Percentiles rank a stretch among this genome's conserved stretches.
Conservation (phyloP, 2,797 vertebrate genomes). For the Alca torda region DNA sequence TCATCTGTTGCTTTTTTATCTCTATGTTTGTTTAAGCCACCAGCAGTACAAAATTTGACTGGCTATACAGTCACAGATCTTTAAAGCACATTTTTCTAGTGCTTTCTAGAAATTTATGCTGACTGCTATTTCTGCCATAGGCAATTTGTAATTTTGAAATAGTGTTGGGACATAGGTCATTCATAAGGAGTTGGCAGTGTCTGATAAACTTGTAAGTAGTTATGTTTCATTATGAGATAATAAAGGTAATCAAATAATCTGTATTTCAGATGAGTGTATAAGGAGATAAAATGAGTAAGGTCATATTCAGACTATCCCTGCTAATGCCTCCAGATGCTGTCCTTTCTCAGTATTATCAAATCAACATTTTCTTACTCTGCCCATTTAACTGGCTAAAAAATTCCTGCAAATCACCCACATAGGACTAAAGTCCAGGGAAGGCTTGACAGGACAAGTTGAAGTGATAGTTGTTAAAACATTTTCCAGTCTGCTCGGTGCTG, state of each 20-base stretch:
- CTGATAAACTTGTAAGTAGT: neutral
- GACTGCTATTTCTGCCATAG: neutral
- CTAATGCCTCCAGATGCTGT: neutral
- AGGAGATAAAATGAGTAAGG: neutral
- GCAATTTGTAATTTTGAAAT: constrained; percentile 43
- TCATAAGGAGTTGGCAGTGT: constrained; percentile 8
- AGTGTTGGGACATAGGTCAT: neutral
- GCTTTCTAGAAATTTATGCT: constrained; percentile 34
- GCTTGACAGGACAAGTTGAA: neutral
- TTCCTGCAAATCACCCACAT: neutral
- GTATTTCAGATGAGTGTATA: neutral
- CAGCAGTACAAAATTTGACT: constrained; percentile 12
- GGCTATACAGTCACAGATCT: neutral
- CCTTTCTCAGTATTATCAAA: neutral
- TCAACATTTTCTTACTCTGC: neutral
- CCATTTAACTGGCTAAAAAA: neutral
- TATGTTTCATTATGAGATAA: neutral
- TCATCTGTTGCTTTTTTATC: constrained; percentile 29
- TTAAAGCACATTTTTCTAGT: constrained; percentile 29
- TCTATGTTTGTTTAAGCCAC: constrained; percentile 40
- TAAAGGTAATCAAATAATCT: neutral
- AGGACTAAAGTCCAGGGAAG: neutral
- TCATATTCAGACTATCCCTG: neutral
- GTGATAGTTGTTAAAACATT: neutral
- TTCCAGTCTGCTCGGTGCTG: neutral